Evolutionary conservation across 2,888 invertebrate species (phyloP).

Genomic region (Drosophila austrosaltans): DNA sequence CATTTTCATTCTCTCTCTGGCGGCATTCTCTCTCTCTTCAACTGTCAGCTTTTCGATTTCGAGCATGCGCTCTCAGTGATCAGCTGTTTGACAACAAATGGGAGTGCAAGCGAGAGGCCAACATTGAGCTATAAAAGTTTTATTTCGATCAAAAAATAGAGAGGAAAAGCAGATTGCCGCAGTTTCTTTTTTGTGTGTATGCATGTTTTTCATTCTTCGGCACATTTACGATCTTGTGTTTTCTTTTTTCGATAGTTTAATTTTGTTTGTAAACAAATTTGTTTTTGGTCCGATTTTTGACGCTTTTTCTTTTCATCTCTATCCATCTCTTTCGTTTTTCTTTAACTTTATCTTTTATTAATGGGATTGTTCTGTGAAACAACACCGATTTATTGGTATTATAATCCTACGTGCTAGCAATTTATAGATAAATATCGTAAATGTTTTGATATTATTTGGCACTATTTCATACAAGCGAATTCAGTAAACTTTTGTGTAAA

Average conservation of each 20-base stretch:
- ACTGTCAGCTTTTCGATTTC: constrained; percentile 41
- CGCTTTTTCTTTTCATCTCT: not conserved
- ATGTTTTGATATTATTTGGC: not conserved
- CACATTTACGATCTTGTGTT: constrained; percentile 23
- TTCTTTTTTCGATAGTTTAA: constrained; percentile 5
- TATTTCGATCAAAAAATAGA: constrained; percentile 19
- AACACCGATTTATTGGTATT: not conserved
- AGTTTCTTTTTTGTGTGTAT: constrained; percentile 6
- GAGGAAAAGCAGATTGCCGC: constrained; percentile 20
- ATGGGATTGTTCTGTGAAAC: not conserved
- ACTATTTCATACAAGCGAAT: not conserved
- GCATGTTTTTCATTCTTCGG: constrained; percentile 40
- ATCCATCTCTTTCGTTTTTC: not conserved
- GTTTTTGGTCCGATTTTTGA: not conserved
- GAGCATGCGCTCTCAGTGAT: constrained; percentile 55
- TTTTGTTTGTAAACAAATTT: constrained; percentile 64
- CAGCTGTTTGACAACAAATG: constrained; percentile 68
- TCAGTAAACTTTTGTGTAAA: not conserved
- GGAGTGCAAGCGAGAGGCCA: constrained; percentile 52
- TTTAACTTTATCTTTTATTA: constrained; percentile 6
- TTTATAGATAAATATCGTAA: not conserved
- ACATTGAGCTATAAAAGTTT: constrained; percentile 22
- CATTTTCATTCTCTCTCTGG: constrained; percentile 21
- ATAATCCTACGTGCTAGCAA: not conserved
- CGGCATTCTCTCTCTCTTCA: constrained; percentile 30